Evolutionary conservation across 2,797 vertebrate species (phyloP), one percentile per base, ranked within the genome.

Genomic region (Rhadinocentrus ornatus): DNA sequence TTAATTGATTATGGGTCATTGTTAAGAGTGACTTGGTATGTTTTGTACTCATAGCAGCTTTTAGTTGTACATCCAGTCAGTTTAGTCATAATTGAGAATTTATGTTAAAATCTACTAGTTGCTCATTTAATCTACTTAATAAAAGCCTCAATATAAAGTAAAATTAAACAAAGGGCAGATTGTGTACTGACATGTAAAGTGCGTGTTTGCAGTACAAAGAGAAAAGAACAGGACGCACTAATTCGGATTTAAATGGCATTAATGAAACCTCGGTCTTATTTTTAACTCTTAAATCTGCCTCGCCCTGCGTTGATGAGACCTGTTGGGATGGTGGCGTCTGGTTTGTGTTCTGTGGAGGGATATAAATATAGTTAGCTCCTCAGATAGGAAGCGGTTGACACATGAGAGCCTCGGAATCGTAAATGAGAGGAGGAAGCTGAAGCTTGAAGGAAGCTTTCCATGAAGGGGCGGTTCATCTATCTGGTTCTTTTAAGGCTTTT

Each of bases 201-300:
- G 35, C 46, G 16, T 50, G 16, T 67, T 56, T 62, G 35, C 35
- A 54, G 31, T 35, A 52, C 58, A 76, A 59, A 71, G 22, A 65
- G 63, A 63, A 31, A n/a, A 50, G 24, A 52, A 66, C 22, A 26
- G 41, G 54, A 75, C 69, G 68, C 24, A 27, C 22, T 60, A 27
- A 69, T 79, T 58, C 73, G 77, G 89, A 75, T 89, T 91, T 84
- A 83, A 86, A 78, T 59, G 82, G 84, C 80, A 85, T 90, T 88
- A 88, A 86, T 91, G 85, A 81, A 41, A 86, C 69, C 77, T 77
- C 41, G 3, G 56, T 50, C 70, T 87, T 91, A 91, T 91, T 91
- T 78, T 89, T 87, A 88, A 87, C 75, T 7, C 61, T 73, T 58
- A 83, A 73, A 88, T 86, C 89, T 81, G 69, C 82, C 81, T 89